These are phyloP conservation scores for Sarcophaga variegata DNA, from an alignment of 2,888 invertebrate genomes.

Conservation along the genomic window DNA sequence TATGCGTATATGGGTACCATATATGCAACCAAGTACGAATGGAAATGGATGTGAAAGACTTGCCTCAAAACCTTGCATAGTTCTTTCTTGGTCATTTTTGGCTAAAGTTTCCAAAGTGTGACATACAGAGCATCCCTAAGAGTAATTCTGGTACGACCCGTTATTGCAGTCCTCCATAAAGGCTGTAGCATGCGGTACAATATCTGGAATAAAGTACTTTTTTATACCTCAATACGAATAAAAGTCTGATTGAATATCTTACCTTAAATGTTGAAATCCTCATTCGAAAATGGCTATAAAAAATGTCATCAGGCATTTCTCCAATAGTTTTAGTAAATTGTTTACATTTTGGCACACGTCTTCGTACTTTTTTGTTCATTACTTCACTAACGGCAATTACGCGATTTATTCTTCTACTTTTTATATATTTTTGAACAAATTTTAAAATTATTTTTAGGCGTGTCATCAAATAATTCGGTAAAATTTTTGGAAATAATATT, in stretches of 20 bases:
- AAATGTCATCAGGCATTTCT: conserved; percentile 36
- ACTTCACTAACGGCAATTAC: background rate
- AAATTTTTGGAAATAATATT: background rate
- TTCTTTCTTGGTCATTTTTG: conserved; percentile 31
- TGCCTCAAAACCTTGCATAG: conserved; percentile 41
- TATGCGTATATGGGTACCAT: conserved; percentile 43
- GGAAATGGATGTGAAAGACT: conserved; percentile 40
- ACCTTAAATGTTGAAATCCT: conserved; percentile 18
- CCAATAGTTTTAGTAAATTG: conserved; percentile 31
- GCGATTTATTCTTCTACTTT: conserved; percentile 8
- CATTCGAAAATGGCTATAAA: conserved; percentile 25
- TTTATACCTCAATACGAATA: background rate
- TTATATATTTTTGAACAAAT: conserved; percentile 35
- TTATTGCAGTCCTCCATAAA: conserved; percentile 34
- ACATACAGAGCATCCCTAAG: conserved; percentile 28
- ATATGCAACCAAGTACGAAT: conserved; percentile 45
- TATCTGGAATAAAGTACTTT: conserved; percentile 16
- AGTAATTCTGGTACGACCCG: conserved; percentile 29
- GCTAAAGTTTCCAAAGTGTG: conserved; percentile 41
- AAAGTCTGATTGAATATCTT: background rate
- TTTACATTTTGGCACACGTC: conserved; percentile 29
- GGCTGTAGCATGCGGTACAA: conserved; percentile 36
- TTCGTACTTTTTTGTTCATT: conserved; percentile 5
- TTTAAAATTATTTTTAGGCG: conserved; percentile 17
- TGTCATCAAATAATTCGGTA: background rate